Base-by-base conservation (phyloP, 1,140 invertebrate species). In the Rhyacophila brunnea region DNA sequence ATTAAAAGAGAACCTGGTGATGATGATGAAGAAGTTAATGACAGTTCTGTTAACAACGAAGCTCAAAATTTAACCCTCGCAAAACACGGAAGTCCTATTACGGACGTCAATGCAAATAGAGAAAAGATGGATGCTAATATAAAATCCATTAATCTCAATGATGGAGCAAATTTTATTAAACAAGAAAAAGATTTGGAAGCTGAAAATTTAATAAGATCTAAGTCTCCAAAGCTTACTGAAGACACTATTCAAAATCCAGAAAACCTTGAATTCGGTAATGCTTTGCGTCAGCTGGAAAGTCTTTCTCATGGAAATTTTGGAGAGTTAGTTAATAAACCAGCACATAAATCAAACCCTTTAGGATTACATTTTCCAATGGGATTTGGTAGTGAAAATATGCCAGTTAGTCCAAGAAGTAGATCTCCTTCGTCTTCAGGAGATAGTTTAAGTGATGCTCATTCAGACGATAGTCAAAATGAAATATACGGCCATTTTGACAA, bases 221-320 rank as follows among this genome's bases (percentile, higher is more conserved):
- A 53, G 28, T 43, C 43, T 5, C 23, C 23, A 3, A 28, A 3
- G 23, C 3, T 28, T 9, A 28, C 3, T 28, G 23, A 28, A 28
- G 23, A 28, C 40, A 28, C 51, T 15, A 15, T 17, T 10, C 40
- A 63, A 23, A 62, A 44, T 18, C 51, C 10, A 1, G 52, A 50
- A 40, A 20, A 42, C 6, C 17, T 51, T 4, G 57, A 64, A 52
- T 64, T 52, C 10, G 77, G 76, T 68, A 90, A 90, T 75, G 85
- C 90, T 64, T 79, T 92, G 62, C 82, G 89, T 69, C 85, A 89
- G 71, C 75, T 92, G 66, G 90, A 92, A 77, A 88, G 85, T 73
- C 81, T 92, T 68, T 91, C 90, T 40, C 87, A 89, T 73, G 89
- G 88, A 58, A 84, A 86, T 64, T 88, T 88, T 72, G 84, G 83